These are phyloP conservation scores for Daubentonia madagascariensis DNA, from an alignment of 2,113 vertebrate species.

Conservation along the genomic window DNA sequence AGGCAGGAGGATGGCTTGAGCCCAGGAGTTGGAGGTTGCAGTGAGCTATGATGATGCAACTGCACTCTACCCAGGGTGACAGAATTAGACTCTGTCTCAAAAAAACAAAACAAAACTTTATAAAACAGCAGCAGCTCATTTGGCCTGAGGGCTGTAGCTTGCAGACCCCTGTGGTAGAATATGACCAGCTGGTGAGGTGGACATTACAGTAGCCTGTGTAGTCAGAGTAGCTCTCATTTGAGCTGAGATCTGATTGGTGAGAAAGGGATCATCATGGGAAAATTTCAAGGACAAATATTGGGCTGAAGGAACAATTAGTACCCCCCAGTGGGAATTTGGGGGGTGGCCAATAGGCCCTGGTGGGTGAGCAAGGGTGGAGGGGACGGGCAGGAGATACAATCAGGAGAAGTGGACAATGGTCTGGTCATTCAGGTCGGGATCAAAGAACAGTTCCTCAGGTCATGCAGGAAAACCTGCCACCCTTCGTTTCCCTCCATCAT, in stretches of 20 bases:
- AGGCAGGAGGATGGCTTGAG: too few species aligned
- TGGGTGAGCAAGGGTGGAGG: not conserved
- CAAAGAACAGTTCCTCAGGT: not conserved
- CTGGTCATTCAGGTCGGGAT: not conserved
- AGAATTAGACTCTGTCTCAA: too few species aligned
- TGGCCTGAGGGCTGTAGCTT: not conserved
- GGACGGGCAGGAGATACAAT: not conserved
- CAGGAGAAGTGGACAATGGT: not conserved
- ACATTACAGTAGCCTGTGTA: not conserved
- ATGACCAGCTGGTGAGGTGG: not conserved
- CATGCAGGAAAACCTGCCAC: not conserved
- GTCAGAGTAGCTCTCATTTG: not conserved
- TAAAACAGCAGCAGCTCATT: not conserved
- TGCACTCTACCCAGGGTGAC: too few species aligned
- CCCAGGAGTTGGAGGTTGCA: too few species aligned
- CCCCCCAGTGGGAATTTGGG: not conserved
- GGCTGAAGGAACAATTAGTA: not conserved
- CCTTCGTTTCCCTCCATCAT: not conserved
- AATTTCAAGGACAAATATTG: not conserved
- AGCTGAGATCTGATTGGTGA: not conserved
- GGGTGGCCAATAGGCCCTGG: not conserved
- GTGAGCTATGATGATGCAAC: too few species aligned
- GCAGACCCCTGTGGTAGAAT: too few species aligned
- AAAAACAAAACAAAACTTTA: too few species aligned
- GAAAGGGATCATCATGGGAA: not conserved